Percentiles rank a stretch among this genome's conserved stretches.
phyloP scores from a whole-genome alignment of 2,113 vertebrate genomes.

The Microtus montanus region DNA sequence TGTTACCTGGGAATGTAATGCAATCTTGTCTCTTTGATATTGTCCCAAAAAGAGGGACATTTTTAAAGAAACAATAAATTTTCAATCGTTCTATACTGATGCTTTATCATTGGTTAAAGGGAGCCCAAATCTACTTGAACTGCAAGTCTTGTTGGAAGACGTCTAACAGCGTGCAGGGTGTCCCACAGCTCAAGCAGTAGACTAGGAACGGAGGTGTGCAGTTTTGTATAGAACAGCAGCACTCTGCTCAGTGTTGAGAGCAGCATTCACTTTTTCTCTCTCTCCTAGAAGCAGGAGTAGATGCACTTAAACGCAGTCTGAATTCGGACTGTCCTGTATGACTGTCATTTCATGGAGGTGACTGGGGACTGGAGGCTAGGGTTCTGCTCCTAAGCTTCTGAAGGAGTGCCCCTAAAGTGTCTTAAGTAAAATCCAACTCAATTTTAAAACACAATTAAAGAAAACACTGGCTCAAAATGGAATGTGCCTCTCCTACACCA shows the following conservation, averaged over 20 bases:
- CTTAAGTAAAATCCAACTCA: conserved; percentile 55
- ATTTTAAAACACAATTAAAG: conserved; percentile 52
- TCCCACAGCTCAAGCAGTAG: conserved; percentile 23
- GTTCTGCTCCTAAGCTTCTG: conserved; percentile 42
- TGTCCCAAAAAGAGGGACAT: background rate
- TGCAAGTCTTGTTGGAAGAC: conserved; percentile 24
- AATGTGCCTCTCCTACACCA: background rate
- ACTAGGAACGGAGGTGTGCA: conserved; percentile 23
- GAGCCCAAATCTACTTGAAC: conserved; percentile 44
- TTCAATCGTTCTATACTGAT: conserved; percentile 45
- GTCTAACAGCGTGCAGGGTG: conserved; percentile 40
- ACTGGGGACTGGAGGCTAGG: conserved; percentile 23
- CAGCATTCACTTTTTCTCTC: background rate
- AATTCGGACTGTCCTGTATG: background rate
- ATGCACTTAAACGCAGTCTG: conserved; percentile 53
- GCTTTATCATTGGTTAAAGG: background rate
- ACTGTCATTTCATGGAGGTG: conserved; percentile 42
- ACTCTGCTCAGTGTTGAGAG: conserved; percentile 1
- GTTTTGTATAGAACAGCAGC: background rate
- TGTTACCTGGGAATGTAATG: conserved; percentile 51
- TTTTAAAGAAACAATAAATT: conserved; percentile 64
- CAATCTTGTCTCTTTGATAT: conserved; percentile 49
- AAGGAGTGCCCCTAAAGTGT: background rate
- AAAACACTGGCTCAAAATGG: conserved; percentile 56
- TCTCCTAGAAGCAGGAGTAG: background rate